These are phyloP conservation scores for Chrysomallon squamiferum DNA, from an alignment of 1,140 invertebrate species.

Conservation along the genomic window DNA sequence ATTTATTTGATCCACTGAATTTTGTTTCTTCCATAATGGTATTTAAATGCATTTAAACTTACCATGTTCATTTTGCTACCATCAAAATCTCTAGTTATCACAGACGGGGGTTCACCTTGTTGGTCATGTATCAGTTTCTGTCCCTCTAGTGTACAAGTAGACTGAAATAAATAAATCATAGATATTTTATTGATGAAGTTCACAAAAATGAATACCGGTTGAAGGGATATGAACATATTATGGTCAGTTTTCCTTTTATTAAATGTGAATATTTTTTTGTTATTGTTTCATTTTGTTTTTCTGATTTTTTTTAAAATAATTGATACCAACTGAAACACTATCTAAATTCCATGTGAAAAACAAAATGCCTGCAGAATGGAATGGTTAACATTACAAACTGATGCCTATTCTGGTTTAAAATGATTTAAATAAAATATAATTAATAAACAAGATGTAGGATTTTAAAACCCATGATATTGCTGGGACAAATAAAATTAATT, in stretches of 20 bases:
- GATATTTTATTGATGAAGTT: neutral
- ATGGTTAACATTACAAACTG: neutral
- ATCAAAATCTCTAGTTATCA: slow-evolving; percentile 1
- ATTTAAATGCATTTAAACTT: too few species aligned
- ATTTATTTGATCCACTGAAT: too few species aligned
- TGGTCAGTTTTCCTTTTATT: too few species aligned
- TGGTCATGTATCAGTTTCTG: neutral
- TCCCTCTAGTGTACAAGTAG: neutral
- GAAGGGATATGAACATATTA: neutral
- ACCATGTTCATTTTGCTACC: neutral
- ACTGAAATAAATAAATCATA: neutral
- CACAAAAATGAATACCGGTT: neutral
- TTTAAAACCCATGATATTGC: too few species aligned
- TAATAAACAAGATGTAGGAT: too few species aligned
- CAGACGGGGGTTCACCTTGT: neutral
- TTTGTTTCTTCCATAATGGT: too few species aligned
- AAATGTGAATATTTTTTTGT: neutral
- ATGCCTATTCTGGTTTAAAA: too few species aligned
- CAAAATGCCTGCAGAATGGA: neutral
- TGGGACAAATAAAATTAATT: too few species aligned
- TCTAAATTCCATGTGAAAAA: neutral
- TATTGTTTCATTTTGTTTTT: neutral
- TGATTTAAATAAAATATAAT: too few species aligned
- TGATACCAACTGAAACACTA: neutral
- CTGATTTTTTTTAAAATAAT: neutral